Conservation (phyloP, 2,888 invertebrate species). For the Nebria salina region DNA sequence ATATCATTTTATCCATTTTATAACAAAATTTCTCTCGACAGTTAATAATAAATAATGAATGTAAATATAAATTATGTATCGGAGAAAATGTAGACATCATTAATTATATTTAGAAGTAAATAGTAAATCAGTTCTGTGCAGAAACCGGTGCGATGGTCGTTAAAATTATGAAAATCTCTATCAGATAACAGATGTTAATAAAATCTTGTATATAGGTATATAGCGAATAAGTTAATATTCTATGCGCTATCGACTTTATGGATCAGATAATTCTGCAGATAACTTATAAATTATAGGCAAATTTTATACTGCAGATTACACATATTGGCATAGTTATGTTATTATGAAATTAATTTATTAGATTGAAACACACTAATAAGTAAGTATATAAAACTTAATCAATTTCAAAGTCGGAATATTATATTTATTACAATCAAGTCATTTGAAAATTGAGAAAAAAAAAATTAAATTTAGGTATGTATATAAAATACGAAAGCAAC, state of each 20-base stretch:
- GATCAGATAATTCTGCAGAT: slow-evolving; percentile 28
- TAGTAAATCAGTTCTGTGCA: slow-evolving; percentile 30
- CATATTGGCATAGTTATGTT: too few species aligned
- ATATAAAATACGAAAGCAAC: slow-evolving; percentile 16
- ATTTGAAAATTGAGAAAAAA: not conserved
- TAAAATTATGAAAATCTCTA: slow-evolving; percentile 37
- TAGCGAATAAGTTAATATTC: slow-evolving; percentile 29
- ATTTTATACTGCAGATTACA: too few species aligned
- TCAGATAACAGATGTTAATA: slow-evolving; percentile 31
- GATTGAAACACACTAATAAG: too few species aligned
- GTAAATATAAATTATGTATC: slow-evolving; percentile 4
- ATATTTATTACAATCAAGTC: too few species aligned
- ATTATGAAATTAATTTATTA: too few species aligned
- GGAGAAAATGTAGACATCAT: slow-evolving; percentile 3
- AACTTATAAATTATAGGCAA: too few species aligned
- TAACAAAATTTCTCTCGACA: too few species aligned
- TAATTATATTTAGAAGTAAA: slow-evolving; percentile 20
- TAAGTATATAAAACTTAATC: too few species aligned
- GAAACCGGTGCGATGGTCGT: slow-evolving; percentile 8
- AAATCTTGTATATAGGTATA: not conserved
- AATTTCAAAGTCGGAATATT: too few species aligned
- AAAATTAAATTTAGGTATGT: not conserved
- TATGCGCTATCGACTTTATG: slow-evolving; percentile 24
- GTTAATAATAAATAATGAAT: not conserved
- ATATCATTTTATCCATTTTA: too few species aligned